Conservation (phyloP, 2,888 invertebrate species). For the Carabus problematicus region DNA sequence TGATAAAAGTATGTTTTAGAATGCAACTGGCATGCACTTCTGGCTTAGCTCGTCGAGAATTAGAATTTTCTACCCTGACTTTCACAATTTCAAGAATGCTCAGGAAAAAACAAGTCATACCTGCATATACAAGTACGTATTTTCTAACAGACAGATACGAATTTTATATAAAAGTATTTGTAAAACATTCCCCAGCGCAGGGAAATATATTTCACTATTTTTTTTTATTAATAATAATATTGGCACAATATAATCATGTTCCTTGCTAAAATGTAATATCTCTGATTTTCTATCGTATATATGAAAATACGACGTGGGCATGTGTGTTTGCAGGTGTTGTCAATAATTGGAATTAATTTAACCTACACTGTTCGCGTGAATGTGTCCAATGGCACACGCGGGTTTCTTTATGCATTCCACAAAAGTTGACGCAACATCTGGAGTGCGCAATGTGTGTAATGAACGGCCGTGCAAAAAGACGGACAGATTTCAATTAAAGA, state of each 20-base stretch:
- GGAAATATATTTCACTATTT: too few relatives aligned
- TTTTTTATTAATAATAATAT: too few relatives aligned
- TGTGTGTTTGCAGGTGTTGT: too few relatives aligned
- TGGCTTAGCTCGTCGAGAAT: constrained; percentile 7
- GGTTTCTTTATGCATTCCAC: constrained; percentile 22
- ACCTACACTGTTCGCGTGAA: background rate
- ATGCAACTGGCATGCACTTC: constrained; percentile 6
- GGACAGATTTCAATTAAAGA: constrained; percentile 42
- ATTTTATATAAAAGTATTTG: too few relatives aligned
- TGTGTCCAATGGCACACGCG: constrained; percentile 19
- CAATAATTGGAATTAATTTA: constrained; percentile 10
- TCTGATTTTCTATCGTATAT: too few relatives aligned
- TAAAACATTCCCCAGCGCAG: too few relatives aligned
- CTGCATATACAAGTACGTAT: background rate
- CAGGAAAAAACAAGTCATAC: constrained; percentile 15
- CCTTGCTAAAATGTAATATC: too few relatives aligned
- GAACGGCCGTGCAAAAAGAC: constrained; percentile 37
- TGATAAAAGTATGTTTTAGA: constrained; percentile 11
- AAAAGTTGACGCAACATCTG: constrained; percentile 26
- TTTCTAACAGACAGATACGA: too few relatives aligned
- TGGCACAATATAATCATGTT: too few relatives aligned
- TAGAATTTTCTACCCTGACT: constrained; percentile 24
- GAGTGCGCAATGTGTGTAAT: constrained; percentile 35
- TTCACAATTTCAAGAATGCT: constrained; percentile 25
- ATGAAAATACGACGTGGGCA: too few relatives aligned